Evolutionary conservation across 53 echinoderm and acorn worm genomes (phyloP).

Genomic region (Antedon mediterranea): DNA sequence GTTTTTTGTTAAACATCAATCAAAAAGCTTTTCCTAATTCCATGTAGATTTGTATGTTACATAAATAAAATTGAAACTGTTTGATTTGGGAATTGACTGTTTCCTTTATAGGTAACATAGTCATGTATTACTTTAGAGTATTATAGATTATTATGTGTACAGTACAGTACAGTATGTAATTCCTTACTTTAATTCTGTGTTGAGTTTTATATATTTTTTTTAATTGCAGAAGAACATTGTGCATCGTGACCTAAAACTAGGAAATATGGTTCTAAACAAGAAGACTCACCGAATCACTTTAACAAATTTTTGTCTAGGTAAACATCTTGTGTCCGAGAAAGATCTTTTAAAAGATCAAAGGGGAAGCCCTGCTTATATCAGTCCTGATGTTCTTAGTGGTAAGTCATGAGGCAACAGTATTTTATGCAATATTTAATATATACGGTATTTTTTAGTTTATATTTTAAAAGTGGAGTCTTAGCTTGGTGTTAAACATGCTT

Average conservation of each 20-base stretch:
- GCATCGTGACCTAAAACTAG: conserved; percentile 81
- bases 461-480: too few relatives aligned
- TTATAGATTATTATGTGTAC: too few relatives aligned
- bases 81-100: not conserved
- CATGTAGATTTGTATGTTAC: not conserved
- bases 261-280: conserved; percentile 88
- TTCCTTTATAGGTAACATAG: not conserved
- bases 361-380: conserved; percentile 97
- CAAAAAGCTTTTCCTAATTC: not conserved
- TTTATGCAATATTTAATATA: too few relatives aligned
- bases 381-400: conserved; percentile 96
- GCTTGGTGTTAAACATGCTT: too few relatives aligned
- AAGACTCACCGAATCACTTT: conserved; percentile 68
- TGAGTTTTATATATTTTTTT: not conserved
- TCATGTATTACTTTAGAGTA: not conserved
- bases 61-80: not conserved
- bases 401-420: too few relatives aligned
- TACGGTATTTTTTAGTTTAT: too few relatives aligned
- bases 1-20: too few relatives aligned
- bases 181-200: not conserved
- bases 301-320: conserved; percentile 94
- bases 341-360: conserved; percentile 92
- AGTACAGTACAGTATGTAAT: not conserved
- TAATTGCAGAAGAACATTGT: conserved; percentile 88
- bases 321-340: conserved; percentile 77